Evolutionary conservation across 2,113 vertebrate genomes (phyloP), one percentile per base, ranked within the genome.

Genomic region (Ciconia boyciana): DNA sequence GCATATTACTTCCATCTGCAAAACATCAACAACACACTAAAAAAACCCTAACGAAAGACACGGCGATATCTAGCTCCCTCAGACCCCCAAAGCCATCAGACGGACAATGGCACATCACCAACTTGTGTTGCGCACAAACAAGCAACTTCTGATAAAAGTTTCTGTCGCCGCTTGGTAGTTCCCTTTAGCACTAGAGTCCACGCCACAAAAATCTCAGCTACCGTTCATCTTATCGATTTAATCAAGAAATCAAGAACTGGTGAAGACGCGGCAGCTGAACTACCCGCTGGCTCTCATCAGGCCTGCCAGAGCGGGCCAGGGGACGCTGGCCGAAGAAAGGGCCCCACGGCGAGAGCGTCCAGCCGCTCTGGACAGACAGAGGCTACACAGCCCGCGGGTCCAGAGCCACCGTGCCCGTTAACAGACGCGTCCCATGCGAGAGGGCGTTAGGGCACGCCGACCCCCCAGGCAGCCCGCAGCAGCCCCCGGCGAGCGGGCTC

Each of bases 1-100:
- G 15, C 0, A 0, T 2, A 34, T 11, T n/a, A 14, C 36, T 16
- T 11, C 19, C 29, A 16, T 2, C 15, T 12, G 36, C 25, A 39
- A 46, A 29, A 11, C 0, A 0, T 7, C 60, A 78, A 12, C 26
- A 29, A 6, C 5, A 6, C 17, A 1, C 49, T 48, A 29, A 66
- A 65, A 51, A 44, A 13, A 46, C 7, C 4, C 15, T 5, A 60
- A 39, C 0, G 1, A 51, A 44, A 57, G 21, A 2, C 31, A 20
- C 5, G 4, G 16, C 0, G 9, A 16, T 18, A 28, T 28, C 3
- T 4, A 29, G 19, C 28, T 62, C 20, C 6, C 13, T 28, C 61
- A 46, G 51, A 44, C 2, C 18, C 55, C 36, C 8, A 6, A 60
- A 62, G 26, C 24, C 39, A 9, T 1, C 2, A 1, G 34, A 9